phyloP scores from a whole-genome alignment of 2,888 invertebrate species.

The Sphinx pinastri region DNA sequence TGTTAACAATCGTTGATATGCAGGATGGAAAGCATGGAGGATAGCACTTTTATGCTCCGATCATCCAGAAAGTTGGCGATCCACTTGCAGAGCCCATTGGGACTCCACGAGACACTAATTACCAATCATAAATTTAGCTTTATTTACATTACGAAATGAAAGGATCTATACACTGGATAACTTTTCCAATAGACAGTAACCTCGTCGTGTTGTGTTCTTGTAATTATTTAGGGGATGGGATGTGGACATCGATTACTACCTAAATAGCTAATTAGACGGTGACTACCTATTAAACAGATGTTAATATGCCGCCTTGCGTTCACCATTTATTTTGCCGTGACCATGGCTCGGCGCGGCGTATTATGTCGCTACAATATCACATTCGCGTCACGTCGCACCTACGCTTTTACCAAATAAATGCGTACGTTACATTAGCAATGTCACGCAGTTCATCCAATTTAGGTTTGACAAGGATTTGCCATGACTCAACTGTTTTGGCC shows the following conservation, averaged over 20 bases:
- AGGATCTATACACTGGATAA: too few species aligned
- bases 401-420: slow-evolving; percentile 75
- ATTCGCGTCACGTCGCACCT: slow-evolving; percentile 72
- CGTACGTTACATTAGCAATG: slow-evolving; percentile 66
- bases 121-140: too few species aligned
- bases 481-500: slow-evolving; percentile 57
- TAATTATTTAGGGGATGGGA: background rate
- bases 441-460: slow-evolving; percentile 70
- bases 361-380: slow-evolving; percentile 67
- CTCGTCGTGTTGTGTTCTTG: background rate
- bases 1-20: too few species aligned
- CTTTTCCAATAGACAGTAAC: too few species aligned
- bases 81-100: too few species aligned
- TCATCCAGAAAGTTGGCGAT: too few species aligned
- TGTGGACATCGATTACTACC: too few species aligned
- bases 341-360: slow-evolving; percentile 65
- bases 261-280: slow-evolving; percentile 9
- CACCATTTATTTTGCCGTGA: slow-evolving; percentile 36
- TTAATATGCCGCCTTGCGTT: slow-evolving; percentile 50
- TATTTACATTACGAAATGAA: too few species aligned
- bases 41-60: too few species aligned
- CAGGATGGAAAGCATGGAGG: too few species aligned
- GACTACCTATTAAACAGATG: slow-evolving; percentile 29
- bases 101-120: too few species aligned
- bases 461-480: slow-evolving; percentile 63